Conservation (phyloP, 2,113 vertebrate genomes). For the Pelusios castaneus region DNA sequence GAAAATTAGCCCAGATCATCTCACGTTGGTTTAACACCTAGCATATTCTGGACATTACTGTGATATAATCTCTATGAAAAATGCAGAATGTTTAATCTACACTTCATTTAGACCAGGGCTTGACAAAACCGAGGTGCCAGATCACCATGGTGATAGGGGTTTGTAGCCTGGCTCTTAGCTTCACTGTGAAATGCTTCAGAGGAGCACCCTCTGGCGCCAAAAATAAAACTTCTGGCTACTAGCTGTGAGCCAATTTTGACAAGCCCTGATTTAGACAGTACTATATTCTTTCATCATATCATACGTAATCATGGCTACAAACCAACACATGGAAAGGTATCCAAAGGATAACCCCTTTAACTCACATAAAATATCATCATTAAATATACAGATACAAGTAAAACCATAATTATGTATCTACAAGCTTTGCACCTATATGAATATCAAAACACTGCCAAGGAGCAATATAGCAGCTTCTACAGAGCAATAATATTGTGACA, state of each 20-base stretch:
- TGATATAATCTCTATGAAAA: neutral
- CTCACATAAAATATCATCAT: neutral
- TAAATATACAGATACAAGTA: neutral
- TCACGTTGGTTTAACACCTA: neutral
- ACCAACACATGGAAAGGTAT: neutral
- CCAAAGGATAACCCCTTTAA: neutral
- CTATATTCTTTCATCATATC: neutral
- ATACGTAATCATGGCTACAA: rapidly evolving
- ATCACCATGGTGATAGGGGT: no score
- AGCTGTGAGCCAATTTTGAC: no score
- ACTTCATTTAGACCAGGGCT: neutral
- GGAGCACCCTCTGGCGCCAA: no score
- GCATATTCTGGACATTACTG: neutral
- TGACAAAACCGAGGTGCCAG: no score
- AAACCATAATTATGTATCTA: neutral
- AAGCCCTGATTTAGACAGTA: no score
- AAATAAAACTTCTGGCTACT: no score
- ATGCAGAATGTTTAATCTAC: neutral
- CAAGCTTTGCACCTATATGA: neutral
- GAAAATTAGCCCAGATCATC: neutral
- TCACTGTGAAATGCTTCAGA: no score
- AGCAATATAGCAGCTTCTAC: neutral
- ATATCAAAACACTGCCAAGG: no score
- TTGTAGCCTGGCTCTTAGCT: no score
- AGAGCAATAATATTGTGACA: neutral